Base-by-base conservation (phyloP, 1,140 invertebrate genomes). In the Latrodectus geometricus region DNA sequence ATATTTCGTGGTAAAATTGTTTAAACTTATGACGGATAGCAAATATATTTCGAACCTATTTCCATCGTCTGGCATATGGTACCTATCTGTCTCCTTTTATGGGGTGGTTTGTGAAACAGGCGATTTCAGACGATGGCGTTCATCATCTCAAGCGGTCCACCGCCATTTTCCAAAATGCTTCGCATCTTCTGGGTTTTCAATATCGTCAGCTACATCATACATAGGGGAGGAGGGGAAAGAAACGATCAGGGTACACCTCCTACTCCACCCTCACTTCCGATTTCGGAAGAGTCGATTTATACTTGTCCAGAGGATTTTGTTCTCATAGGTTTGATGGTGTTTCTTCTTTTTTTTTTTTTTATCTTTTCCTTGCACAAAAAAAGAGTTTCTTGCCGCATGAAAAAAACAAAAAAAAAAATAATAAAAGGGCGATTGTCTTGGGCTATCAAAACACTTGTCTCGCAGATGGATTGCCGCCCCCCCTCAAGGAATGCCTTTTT, bases 371-470 rank as follows among this genome's bases (percentile, higher is more conserved):
- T 17, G 2, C 73, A 68, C 52, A 23, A 84, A 84, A 82, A 84
- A 84, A 84, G 15, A 11, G 21, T 23, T 23, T 77, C 49, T 72
- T 52, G 50, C 72, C 9, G 52, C 49, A 66, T 52, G 65, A 77
- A 65, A 8, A 14, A n/a, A 52, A 75, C 50, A 73, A 76, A 8
- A 52, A 15, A 9, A 14, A n/a, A 74, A 49, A 61, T 68, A 74
- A 83, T 68, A 74, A 83, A 61, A 70, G 54, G 54, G 54, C 35
- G 74, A 86, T 86, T 78, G 83, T 86, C 83, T 86, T 15, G 35
- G 83, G 75, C 83, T 74, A 86, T 86, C 83, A 86, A 86, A 86
- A 86, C 83, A 86, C 83, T 86, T 86, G 74, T 86, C 83, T 76
- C 68, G 70, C 75, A 75, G 83, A 86, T 86, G 76, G 76, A 86